Conservation (phyloP, 2,888 invertebrate genomes). For the Chymomyza amoena region DNA sequence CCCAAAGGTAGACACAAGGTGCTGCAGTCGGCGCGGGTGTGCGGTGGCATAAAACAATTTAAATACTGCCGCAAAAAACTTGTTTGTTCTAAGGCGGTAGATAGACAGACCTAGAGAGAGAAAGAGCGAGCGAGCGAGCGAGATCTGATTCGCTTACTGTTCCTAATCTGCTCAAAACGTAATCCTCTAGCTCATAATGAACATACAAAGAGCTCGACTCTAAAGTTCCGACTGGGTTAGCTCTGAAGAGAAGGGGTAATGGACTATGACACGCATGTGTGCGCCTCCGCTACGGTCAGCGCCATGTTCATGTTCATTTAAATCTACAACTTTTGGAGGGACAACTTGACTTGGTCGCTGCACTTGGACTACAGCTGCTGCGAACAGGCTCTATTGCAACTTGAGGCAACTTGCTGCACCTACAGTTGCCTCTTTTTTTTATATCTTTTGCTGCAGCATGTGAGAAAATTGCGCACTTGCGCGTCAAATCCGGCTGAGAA, state of each 20-base stretch:
- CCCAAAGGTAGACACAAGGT: conserved; percentile 6
- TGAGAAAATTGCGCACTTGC: conserved; percentile 64
- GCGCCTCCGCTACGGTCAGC: conserved; percentile 22
- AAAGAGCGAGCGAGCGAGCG: conserved; percentile 32
- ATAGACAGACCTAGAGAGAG: conserved; percentile 1
- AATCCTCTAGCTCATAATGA: conserved; percentile 51
- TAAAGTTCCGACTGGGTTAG: conserved; percentile 49
- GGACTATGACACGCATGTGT: conserved; percentile 61
- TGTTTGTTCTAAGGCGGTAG: conserved; percentile 38
- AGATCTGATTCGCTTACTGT: conserved; percentile 62
- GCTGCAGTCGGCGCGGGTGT: not conserved
- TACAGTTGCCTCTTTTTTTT: conserved; percentile 11
- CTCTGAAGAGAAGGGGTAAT: conserved; percentile 31
- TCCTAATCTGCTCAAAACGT: conserved; percentile 56
- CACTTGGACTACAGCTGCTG: conserved; percentile 34
- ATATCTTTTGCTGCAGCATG: conserved; percentile 40
- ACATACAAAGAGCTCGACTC: conserved; percentile 55
- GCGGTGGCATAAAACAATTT: conserved; percentile 69
- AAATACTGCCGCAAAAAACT: conserved; percentile 70
- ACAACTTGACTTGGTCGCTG: conserved; percentile 60
- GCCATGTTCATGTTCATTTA: conserved; percentile 70
- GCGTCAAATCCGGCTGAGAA: conserved; percentile 4
- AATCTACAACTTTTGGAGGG: conserved; percentile 75
- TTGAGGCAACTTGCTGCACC: conserved; percentile 18
- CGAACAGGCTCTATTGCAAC: conserved; percentile 14